Percentiles rank a stretch among this genome's conserved stretches.
Evolutionary conservation across 2,888 invertebrate species (phyloP).

Genomic region (Dryomyza anilis): DNA sequence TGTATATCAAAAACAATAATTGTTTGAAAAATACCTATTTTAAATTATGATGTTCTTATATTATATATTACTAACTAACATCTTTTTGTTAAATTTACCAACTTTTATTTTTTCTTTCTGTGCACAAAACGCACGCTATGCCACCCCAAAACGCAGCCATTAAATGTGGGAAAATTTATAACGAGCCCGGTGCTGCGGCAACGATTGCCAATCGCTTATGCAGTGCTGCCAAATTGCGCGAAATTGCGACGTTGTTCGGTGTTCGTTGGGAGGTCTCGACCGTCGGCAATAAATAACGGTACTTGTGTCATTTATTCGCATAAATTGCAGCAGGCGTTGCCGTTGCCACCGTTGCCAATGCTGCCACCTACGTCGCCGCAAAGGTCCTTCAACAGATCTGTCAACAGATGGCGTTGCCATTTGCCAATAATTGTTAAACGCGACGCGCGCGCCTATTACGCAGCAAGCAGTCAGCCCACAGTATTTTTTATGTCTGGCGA

Average conservation of each 20-base stretch:
- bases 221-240: slow-evolving; percentile 19
- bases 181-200: not conserved
- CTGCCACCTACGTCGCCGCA: not conserved
- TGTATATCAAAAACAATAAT: too few species aligned
- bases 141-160: not conserved
- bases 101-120: too few species aligned
- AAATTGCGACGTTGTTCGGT: slow-evolving; percentile 26
- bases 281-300: slow-evolving; percentile 56
- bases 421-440: slow-evolving; percentile 48
- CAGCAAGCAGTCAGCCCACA: too few species aligned
- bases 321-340: slow-evolving; percentile 38
- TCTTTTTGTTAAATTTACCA: too few species aligned
- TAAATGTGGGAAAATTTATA: slow-evolving; percentile 14
- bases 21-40: too few species aligned
- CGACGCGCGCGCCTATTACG: slow-evolving; percentile 17
- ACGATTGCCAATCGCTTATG: not conserved
- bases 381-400: not conserved
- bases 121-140: not conserved
- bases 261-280: too few species aligned
- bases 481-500: not conserved
- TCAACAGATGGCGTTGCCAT: slow-evolving; percentile 44
- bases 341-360: not conserved
- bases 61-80: too few species aligned
- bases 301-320: slow-evolving; percentile 55
- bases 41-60: too few species aligned